These are phyloP conservation scores for Dasypus novemcinctus DNA, from an alignment of 2,113 vertebrate species.

Conservation along the genomic window DNA sequence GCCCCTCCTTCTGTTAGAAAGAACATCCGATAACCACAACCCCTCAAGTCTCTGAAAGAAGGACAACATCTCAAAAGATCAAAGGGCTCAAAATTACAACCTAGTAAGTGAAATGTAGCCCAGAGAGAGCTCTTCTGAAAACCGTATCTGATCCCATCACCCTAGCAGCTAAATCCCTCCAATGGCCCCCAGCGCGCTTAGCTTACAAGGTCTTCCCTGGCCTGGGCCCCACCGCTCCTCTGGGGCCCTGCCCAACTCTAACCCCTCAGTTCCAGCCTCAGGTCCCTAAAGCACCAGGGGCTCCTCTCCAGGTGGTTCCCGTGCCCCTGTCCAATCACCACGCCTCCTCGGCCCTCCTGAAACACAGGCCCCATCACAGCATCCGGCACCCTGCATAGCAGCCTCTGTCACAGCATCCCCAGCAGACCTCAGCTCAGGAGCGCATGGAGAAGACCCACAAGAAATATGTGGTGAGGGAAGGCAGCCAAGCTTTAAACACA, in stretches of 20 bases:
- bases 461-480: background rate
- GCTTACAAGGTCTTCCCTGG: background rate
- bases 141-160: background rate
- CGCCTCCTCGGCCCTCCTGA: background rate
- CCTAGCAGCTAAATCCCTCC: background rate
- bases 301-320: background rate
- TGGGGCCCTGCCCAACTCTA: background rate
- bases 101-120: background rate
- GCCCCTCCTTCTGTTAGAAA: background rate
- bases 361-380: background rate
- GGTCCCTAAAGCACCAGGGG: background rate
- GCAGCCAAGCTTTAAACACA: constrained; percentile 41
- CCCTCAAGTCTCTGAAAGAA: background rate
- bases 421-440: background rate
- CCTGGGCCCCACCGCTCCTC: background rate
- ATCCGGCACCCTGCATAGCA: background rate
- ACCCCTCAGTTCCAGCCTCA: background rate
- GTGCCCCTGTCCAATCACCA: too few species aligned
- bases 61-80: constrained; percentile 55
- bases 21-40: background rate
- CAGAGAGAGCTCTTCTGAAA: background rate
- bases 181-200: background rate
- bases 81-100: constrained; percentile 19
- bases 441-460: background rate
- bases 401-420: background rate